Evolutionary conservation across 2,888 invertebrate species (phyloP), one percentile per base, ranked within the genome.

Genomic region (Zele albiditarsus): DNA sequence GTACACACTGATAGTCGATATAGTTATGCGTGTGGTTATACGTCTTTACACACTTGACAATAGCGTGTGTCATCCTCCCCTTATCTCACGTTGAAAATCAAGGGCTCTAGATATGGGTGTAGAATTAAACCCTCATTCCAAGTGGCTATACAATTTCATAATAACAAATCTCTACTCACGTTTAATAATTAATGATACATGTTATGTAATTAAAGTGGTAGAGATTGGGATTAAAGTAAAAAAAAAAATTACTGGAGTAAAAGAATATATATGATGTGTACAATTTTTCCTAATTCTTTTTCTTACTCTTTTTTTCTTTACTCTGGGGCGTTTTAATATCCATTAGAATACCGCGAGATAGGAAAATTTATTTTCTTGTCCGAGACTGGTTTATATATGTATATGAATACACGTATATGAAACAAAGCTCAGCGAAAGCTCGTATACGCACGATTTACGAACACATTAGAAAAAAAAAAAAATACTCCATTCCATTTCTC

Each of bases 391-490:
- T 33, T 53, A 2, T 6, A 8, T 53, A 20, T 68, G 62, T 70
- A 60, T 74, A 62, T 33, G 58, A 31, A 16, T 57, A 72, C 20
- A 63, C 33, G 31, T 33, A 57, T 65, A 67, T 28, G 27, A 71
- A 28, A 38, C 46, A 62, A 65, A 60, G 46, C 49, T 53, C 71
- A 46, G n/a, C 62, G 46, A 27, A 53, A 53, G 3, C 53, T 23
- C 53, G 20, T 63, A 62, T 60, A 75, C 75, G 69, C 76, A 31
- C 62, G 74, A 76, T 77, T 75, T 77, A 77, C 69, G 69, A 57
- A 73, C 38, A 28, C 68, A 73, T 74, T 67, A 66, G 74, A 73
- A 62, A 1, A 23, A 23, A 53, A 53, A 2, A 42, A 53, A 53
- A 62, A 27, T n/a, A 25, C 57, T 57, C 53, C 58, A 14, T 25